Percentiles rank a stretch among this genome's conserved stretches.
Evolutionary conservation across 1,140 invertebrate species (phyloP).

Genomic region (Lasioglossum baleicum): DNA sequence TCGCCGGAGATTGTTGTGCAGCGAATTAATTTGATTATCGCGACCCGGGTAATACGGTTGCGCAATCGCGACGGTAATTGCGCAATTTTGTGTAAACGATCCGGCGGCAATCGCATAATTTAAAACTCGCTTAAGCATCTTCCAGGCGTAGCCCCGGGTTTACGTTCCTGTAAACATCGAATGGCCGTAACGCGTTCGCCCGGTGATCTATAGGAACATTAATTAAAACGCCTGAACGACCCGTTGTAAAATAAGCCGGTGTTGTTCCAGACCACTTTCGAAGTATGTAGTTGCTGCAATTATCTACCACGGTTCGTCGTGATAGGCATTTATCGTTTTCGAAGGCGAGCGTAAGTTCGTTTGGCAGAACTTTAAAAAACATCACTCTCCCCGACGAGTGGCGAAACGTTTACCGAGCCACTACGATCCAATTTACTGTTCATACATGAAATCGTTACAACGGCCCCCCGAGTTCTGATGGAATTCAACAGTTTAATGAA

Average conservation of each 20-base stretch:
- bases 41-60: background rate
- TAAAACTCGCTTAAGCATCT: background rate
- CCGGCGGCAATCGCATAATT: no score
- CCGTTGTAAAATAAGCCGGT: constrained; percentile 6
- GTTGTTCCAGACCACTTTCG: background rate
- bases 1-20: no score
- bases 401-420: background rate
- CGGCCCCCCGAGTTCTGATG: background rate
- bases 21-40: background rate
- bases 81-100: background rate
- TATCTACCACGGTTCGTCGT: constrained; percentile 15
- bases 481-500: constrained; percentile 3
- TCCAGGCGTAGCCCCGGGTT: background rate
- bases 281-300: constrained; percentile 3
- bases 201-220: background rate
- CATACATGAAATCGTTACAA: constrained; percentile 8
- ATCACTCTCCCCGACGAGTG: no score
- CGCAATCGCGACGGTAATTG: background rate
- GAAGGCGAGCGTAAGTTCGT: background rate
- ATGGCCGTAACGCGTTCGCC: background rate
- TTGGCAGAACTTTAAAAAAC: background rate
- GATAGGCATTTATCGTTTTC: constrained; percentile 1
- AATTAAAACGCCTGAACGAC: background rate
- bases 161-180: background rate
- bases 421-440: constrained; percentile 14